Percentiles rank a stretch among this genome's conserved stretches.
Evolutionary conservation across 2,888 invertebrate genomes (phyloP).

Genomic region (Timandra comae): DNA sequence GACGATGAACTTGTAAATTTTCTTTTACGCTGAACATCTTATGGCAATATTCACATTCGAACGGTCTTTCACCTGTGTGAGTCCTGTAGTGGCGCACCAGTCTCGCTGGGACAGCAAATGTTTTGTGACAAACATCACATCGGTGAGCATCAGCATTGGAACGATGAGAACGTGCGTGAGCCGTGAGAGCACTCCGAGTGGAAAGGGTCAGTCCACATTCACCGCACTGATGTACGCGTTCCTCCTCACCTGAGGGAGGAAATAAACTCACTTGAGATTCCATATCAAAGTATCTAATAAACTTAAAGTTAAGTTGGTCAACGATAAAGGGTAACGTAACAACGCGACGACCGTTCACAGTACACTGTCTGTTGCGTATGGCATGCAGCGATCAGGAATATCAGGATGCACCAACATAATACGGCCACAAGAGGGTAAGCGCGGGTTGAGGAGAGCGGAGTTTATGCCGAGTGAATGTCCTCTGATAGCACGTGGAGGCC

Average conservation of each 20-base stretch:
- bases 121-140: constrained; percentile 93
- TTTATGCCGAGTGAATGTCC: constrained; percentile 52
- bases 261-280: constrained; percentile 41
- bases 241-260: constrained; percentile 72
- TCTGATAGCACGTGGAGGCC: constrained; percentile 71
- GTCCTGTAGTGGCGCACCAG: constrained; percentile 91
- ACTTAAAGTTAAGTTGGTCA: constrained; percentile 16
- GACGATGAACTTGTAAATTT: constrained; percentile 91
- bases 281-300: constrained; percentile 27
- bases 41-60: constrained; percentile 93
- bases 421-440: constrained; percentile 44
- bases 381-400: constrained; percentile 67
- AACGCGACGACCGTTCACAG: constrained; percentile 60
- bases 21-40: constrained; percentile 96
- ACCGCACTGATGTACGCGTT: constrained; percentile 77
- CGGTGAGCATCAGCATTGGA: constrained; percentile 84
- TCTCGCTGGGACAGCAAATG: constrained; percentile 92
- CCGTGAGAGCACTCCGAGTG: constrained; percentile 85
- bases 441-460: constrained; percentile 41
- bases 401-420: constrained; percentile 65
- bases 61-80: constrained; percentile 93
- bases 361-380: constrained; percentile 63
- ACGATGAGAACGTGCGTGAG: constrained; percentile 77
- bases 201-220: constrained; percentile 85
- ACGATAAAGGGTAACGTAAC: constrained; percentile 24